Evolutionary conservation across 1,140 invertebrate genomes (phyloP), one percentile per base, ranked within the genome.

Genomic region (Drosophila obscura): DNA sequence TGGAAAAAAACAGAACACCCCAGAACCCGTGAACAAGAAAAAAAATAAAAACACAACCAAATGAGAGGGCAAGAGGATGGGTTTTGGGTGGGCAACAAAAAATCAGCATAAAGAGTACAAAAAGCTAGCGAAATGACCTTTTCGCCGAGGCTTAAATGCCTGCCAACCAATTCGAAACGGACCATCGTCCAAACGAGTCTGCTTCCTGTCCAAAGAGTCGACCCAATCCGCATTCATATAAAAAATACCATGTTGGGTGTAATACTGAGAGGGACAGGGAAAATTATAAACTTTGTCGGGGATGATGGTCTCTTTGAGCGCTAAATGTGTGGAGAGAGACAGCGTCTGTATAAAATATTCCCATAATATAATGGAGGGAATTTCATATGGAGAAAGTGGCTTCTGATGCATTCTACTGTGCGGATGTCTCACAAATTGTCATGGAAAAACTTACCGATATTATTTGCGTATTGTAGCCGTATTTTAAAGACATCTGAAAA

Each of bases 101-200:
- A 77, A 78, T 78, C 62, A 50, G 51, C 77, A 80, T 73, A 76
- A 84, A 84, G 75, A 73, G 80, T 62, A 77, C 81, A 85, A 88
- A 73, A 83, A 76, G 69, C 79, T 73, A 66, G 72, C 60, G 31
- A 88, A 89, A 89, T 89, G 80, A 89, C 84, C 84, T 89, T 89
- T 89, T 87, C 82, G 83, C 41, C 43, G 19, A 45, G 71, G 80
- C 84, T 89, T 89, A 80, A 89, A 89, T 84, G 77, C 77, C 84
- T 80, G 77, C 57, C 62, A 63, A 56, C 74, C 56, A 26, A 16
- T 44, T 26, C 50, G 59, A 44, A 11, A 11, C 45, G 39, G 46
- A 49, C 45, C 52, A 19, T 5, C 44, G 46, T 26, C 63, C 50
- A 69, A 73, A 73, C 44, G 31, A 73, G 71, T 63, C 59, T 46